Conservation (phyloP, 2,888 invertebrate genomes). For the Sarcophaga rosellei region DNA sequence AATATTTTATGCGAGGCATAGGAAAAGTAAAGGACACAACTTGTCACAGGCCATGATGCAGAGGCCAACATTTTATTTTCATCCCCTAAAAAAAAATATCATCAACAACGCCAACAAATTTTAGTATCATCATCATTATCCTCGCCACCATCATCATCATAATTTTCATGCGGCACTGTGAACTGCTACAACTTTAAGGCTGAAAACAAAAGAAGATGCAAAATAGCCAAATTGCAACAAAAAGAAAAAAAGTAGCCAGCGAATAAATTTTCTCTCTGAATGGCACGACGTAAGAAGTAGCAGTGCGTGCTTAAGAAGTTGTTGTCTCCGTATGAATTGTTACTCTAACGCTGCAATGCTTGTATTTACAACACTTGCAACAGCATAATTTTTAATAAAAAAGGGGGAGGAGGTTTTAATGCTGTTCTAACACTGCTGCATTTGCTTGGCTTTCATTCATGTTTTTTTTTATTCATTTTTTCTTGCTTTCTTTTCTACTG, state of each 20-base stretch:
- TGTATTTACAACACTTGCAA: not conserved
- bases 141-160: not conserved
- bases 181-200: conserved; percentile 20
- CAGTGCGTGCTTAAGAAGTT: conserved; percentile 65
- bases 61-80: not conserved
- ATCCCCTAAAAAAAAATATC: not conserved
- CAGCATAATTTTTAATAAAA: not conserved
- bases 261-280: conserved; percentile 33
- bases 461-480: conserved; percentile 2
- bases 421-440: not conserved
- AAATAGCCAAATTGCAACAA: conserved; percentile 20
- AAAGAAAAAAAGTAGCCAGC: not conserved
- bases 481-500: not conserved
- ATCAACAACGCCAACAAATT: conserved; percentile 12
- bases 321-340: conserved; percentile 41
- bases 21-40: conserved; percentile 21
- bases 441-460: conserved; percentile 11
- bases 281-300: conserved; percentile 30
- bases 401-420: not conserved
- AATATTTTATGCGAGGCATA: not conserved
- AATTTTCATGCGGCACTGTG: not conserved
- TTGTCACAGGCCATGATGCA: conserved; percentile 17
- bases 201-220: not conserved
- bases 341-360: conserved; percentile 15
- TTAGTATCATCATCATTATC: conserved; percentile 5